phyloP scores from a whole-genome alignment of 2,113 vertebrate genomes.

The Pachyramphus minor region DNA sequence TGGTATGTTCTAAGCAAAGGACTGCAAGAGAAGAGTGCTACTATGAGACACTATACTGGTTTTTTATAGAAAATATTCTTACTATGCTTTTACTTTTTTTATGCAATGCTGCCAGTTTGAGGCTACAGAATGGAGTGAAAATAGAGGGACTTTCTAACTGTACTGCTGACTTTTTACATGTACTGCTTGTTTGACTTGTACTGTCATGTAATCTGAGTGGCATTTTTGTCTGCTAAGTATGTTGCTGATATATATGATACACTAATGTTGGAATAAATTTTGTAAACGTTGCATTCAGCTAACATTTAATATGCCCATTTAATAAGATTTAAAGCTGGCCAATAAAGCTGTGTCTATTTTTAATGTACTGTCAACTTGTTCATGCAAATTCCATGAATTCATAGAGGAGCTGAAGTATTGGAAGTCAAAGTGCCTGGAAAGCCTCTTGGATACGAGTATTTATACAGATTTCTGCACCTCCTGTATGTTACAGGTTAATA shows the following conservation, averaged over 20 bases:
- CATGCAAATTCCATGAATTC: neutral
- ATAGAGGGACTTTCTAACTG: neutral
- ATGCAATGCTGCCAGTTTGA: neutral
- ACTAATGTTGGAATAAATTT: neutral
- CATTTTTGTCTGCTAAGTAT: neutral
- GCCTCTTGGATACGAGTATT: neutral
- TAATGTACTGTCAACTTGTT: neutral
- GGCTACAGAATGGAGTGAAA: neutral
- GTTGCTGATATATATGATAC: neutral
- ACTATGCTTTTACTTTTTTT: slow-evolving; percentile 7
- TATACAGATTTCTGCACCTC: neutral
- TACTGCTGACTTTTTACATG: neutral
- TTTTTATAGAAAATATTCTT: slow-evolving; percentile 34
- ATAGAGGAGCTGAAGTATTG: neutral
- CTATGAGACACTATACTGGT: neutral
- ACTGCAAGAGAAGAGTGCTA: neutral
- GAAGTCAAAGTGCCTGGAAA: neutral
- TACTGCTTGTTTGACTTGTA: neutral
- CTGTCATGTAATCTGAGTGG: neutral
- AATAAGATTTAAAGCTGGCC: neutral
- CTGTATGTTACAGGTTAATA: neutral
- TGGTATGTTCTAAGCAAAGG: neutral
- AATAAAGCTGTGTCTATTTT: slow-evolving; percentile 67
- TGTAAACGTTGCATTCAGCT: neutral
- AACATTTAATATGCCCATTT: neutral